phyloP scores from a whole-genome alignment of 2,888 invertebrate species.

The Hesperia comma region DNA sequence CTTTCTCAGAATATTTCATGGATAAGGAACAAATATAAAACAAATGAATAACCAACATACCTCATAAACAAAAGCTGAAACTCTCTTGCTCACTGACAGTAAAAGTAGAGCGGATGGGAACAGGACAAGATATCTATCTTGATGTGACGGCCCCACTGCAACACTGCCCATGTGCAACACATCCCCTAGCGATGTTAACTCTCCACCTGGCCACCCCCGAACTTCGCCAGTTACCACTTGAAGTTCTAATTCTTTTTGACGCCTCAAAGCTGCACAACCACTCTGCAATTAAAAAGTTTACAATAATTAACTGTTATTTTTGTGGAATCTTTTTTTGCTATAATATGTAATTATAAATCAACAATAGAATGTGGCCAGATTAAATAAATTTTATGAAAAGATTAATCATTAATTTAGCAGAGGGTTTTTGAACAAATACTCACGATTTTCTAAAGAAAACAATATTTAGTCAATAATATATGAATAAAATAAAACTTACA shows the following conservation, averaged over 20 bases:
- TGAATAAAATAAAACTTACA: conserved; percentile 78
- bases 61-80: conserved; percentile 98
- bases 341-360: too few relatives aligned
- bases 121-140: conserved; percentile 95
- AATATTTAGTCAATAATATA: background rate
- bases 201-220: conserved; percentile 95
- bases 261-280: conserved; percentile 92
- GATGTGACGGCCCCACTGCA: conserved; percentile 92
- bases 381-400: too few relatives aligned
- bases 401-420: too few relatives aligned
- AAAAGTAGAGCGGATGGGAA: conserved; percentile 95
- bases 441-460: too few relatives aligned
- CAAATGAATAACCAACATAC: conserved; percentile 72
- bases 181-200: conserved; percentile 87
- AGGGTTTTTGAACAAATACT: too few relatives aligned
- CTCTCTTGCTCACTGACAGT: conserved; percentile 94
- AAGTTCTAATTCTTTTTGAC: conserved; percentile 97
- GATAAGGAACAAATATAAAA: background rate
- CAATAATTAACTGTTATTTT: too few relatives aligned
- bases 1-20: too few relatives aligned
- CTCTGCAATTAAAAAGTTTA: conserved; percentile 81
- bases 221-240: conserved; percentile 97
- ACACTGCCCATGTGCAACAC: conserved; percentile 97
- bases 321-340: too few relatives aligned
- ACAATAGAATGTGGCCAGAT: too few relatives aligned